A percentile compares a stretch with the other conserved stretches of the same genome.
phyloP scores from a whole-genome alignment of 2,113 vertebrate species.

The Psettodes erumei region DNA sequence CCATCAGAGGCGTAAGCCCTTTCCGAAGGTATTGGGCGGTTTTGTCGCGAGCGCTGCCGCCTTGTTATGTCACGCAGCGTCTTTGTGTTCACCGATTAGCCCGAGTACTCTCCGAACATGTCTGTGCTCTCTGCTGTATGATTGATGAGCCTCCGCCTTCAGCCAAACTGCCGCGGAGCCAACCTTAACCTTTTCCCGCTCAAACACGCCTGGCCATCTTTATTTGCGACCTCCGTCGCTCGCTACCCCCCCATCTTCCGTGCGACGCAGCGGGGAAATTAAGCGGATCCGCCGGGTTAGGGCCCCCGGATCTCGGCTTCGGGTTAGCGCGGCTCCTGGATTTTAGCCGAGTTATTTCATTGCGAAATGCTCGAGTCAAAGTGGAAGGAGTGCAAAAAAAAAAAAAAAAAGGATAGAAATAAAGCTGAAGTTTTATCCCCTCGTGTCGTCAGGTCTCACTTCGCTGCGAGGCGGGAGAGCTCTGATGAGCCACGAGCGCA shows the following conservation, averaged over 20 bases:
- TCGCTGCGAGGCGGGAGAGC: conserved; percentile 23
- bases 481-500: conserved; percentile 63
- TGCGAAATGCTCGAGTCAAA: not conserved
- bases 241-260: not conserved
- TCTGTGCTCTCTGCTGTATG: not conserved
- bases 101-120: not conserved
- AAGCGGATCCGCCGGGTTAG: conserved; percentile 1
- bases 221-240: not conserved
- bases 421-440: conserved; percentile 36
- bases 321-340: conserved; percentile 15
- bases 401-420: conserved; percentile 33
- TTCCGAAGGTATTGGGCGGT: conserved; percentile 9
- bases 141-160: not conserved
- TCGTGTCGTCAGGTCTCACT: conserved; percentile 43
- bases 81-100: conserved; percentile 18
- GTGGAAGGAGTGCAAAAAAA: conserved; percentile 17
- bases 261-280: not conserved
- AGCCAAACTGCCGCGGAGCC: not conserved
- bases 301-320: no score
- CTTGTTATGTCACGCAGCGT: conserved; percentile 5
- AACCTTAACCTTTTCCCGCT: not conserved
- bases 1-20: conserved; percentile 41
- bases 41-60: conserved; percentile 16
- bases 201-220: not conserved
- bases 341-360: conserved; percentile 26